Evolutionary conservation across 2,113 vertebrate species (phyloP), one percentile per base, ranked within the genome.

Genomic region (Solea solea): DNA sequence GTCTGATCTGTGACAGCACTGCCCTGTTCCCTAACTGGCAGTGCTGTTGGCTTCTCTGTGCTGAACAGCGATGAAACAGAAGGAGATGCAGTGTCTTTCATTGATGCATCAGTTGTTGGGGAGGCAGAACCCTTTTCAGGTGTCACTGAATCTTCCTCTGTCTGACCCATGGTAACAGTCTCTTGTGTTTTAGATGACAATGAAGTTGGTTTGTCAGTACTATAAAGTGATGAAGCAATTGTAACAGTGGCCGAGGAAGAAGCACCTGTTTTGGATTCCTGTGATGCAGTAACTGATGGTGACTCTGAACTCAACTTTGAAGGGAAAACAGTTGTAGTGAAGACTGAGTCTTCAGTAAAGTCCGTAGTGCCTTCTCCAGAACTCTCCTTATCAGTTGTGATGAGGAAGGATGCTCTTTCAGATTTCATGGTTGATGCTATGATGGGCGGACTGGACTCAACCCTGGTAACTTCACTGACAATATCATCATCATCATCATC

Each of bases 151-250:
- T n/a, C n/a, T n/a, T n/a, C n/a, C n/a, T n/a, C n/a, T n/a, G n/a
- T n/a, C n/a, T n/a, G n/a, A n/a, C n/a, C n/a, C n/a, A n/a, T n/a
- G n/a, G n/a, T n/a, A n/a, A n/a, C n/a, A n/a, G n/a, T n/a, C n/a
- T n/a, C n/a, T n/a, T n/a, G n/a, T n/a, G n/a, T n/a, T n/a, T n/a
- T n/a, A n/a, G n/a, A n/a, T n/a, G n/a, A n/a, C n/a, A n/a, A n/a
- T n/a, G n/a, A n/a, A n/a, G n/a, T n/a, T n/a, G n/a, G n/a, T 66
- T 66, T 63, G 1, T 74, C 53, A 34, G 70, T 78, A 40, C 49
- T 78, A 28, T 14, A 16, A 4, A 69, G 2, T n/a, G 15, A 54
- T 53, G 56, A 69, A 0, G 10, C 21, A 10, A 8, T 15, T 13
- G 50, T 44, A 2, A 44, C 34, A 44, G 21, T 13, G 28, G 25